These are phyloP conservation scores for Phortica okadai DNA, from an alignment of 2,888 invertebrate genomes.

Conservation along the genomic window DNA sequence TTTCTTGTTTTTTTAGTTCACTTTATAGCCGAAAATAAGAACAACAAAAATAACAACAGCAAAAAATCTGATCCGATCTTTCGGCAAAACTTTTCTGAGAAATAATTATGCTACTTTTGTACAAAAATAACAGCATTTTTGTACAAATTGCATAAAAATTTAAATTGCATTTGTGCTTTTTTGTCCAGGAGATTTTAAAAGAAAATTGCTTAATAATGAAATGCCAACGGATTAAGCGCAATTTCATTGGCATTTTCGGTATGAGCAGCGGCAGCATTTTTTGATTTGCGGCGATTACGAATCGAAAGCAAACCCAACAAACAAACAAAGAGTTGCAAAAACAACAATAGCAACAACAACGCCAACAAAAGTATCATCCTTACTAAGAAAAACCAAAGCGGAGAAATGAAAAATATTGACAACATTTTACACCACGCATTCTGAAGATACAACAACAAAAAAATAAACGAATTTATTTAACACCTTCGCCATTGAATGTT, in stretches of 20 bases:
- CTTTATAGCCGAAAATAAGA: neutral
- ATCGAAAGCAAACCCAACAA: no score
- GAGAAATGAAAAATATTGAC: neutral
- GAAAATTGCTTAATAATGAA: constrained; percentile 71
- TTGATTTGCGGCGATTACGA: no score
- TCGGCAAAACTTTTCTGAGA: constrained; percentile 65
- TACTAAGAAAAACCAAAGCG: neutral
- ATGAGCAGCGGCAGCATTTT: neutral
- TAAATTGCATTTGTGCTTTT: constrained; percentile 58
- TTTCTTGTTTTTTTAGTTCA: constrained; percentile 41
- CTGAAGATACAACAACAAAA: constrained; percentile 34
- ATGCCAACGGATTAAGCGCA: constrained; percentile 69
- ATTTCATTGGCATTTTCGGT: constrained; percentile 48
- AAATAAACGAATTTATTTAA: constrained; percentile 62
- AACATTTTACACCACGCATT: constrained; percentile 42
- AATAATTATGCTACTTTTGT: constrained; percentile 74
- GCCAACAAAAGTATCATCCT: neutral
- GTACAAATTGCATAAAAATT: constrained; percentile 73
- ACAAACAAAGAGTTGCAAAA: neutral
- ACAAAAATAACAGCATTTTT: constrained; percentile 72
- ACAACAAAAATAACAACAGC: neutral
- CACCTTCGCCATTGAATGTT: constrained; percentile 59
- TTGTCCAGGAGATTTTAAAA: constrained; percentile 31
- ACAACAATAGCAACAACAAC: no score
- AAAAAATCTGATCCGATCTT: constrained; percentile 10